Conservation (phyloP, 1,140 invertebrate species). For the Microplitis mediator region DNA sequence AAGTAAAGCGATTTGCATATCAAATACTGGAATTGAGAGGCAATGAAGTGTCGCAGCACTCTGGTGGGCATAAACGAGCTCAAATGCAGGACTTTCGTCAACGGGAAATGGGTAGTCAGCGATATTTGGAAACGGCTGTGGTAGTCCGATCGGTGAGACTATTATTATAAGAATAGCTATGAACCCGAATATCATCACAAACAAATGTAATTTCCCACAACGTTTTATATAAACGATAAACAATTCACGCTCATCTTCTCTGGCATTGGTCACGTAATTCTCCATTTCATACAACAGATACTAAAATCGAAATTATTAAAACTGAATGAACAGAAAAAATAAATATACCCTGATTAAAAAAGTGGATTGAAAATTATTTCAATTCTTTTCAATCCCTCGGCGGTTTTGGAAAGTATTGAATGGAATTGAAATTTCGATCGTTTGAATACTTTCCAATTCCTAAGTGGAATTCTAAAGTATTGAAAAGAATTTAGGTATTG, state of each 20-base stretch:
- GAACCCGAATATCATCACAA: slow-evolving; percentile 24
- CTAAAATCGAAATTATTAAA: no score
- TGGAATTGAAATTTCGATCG: no score
- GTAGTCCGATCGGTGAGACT: slow-evolving; percentile 18
- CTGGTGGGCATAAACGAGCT: slow-evolving; percentile 36
- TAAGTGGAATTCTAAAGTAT: no score
- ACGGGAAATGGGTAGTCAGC: slow-evolving; percentile 39
- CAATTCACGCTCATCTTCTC: slow-evolving; percentile 16
- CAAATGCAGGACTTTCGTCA: slow-evolving; percentile 20
- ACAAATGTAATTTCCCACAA: slow-evolving; percentile 25
- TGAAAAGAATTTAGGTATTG: no score
- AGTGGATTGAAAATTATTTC: no score
- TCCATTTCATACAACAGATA: slow-evolving; percentile 36
- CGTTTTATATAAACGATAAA: slow-evolving; percentile 34
- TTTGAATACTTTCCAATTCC: no score
- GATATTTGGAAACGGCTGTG: slow-evolving; percentile 32
- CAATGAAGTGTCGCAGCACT: slow-evolving; percentile 26
- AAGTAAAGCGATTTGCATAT: slow-evolving; percentile 31
- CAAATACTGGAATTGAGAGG: slow-evolving; percentile 22
- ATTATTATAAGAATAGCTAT: slow-evolving; percentile 20
- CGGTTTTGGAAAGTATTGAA: no score
- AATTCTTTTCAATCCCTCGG: no score
- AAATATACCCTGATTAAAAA: no score
- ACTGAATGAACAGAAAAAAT: background rate
- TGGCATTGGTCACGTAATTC: slow-evolving; percentile 22